Conservation (phyloP, 2,888 invertebrate species). For the Luperina testacea region DNA sequence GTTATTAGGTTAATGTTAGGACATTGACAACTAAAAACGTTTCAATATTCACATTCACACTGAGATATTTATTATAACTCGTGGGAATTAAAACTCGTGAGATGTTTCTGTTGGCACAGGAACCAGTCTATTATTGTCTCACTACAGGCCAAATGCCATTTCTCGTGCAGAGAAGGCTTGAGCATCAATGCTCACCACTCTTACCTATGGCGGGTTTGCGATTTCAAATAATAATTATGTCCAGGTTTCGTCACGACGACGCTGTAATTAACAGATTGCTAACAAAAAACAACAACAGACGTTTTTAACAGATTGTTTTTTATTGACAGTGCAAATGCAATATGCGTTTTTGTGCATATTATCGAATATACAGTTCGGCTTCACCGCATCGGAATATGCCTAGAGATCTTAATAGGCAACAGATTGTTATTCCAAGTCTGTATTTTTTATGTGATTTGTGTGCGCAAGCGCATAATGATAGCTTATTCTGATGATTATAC, state of each 20-base stretch:
- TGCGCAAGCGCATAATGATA: constrained; percentile 31
- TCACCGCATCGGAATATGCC: not conserved
- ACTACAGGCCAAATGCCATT: not conserved
- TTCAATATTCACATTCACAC: not conserved
- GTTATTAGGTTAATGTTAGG: too few relatives aligned
- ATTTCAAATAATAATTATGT: not conserved
- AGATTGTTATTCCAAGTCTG: constrained; percentile 23
- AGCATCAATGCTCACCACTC: too few relatives aligned
- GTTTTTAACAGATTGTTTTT: too few relatives aligned
- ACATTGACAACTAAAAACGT: not conserved
- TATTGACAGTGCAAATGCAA: too few relatives aligned
- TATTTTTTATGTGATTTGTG: constrained; percentile 24
- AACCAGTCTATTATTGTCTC: not conserved
- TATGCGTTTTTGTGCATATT: too few relatives aligned
- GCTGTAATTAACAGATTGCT: too few relatives aligned
- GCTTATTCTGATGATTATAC: constrained; percentile 12
- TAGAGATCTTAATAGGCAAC: not conserved
- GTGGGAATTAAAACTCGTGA: constrained; percentile 2
- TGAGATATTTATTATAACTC: not conserved
- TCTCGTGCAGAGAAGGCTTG: not conserved
- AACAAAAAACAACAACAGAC: too few relatives aligned
- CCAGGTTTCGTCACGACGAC: too few relatives aligned
- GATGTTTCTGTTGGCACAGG: not conserved
- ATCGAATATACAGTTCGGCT: not conserved
- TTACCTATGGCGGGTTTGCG: too few relatives aligned